Evolutionary conservation across 2,113 vertebrate genomes (phyloP), one percentile per base, ranked within the genome.

Genomic region (Anolis carolinensis): DNA sequence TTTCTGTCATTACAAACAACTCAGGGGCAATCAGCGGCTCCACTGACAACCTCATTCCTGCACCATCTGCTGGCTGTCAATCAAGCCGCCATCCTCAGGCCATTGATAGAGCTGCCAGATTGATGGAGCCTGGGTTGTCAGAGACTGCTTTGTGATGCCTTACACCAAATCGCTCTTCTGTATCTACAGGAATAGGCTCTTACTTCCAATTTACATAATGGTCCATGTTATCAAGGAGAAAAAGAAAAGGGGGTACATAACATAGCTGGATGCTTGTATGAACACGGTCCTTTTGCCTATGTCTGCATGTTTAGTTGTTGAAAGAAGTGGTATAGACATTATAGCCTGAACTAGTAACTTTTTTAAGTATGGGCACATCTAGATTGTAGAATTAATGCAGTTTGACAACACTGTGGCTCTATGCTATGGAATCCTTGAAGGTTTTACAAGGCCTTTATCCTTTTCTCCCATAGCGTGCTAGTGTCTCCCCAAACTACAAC

Each of bases 61-160:
- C 89, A 94, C 96, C 97, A 97, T 96, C 97, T 96, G 97, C 96
- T 95, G 93, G 96, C 96, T 97, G 97, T 97, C 96, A 97, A 94
- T 97, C 97, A 96, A 94, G 89, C 91, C 77, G 83, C 95, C 95
- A 88, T 97, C 97, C 95, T 78, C 91, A 93, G 96, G 97, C 96
- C 97, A 96, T 96, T 94, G 94, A 96, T 93, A 94, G 95, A 96
- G 93, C 93, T 96, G 95, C 96, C 95, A 93, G 90, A 87, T 84
- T 95, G 92, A 95, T 95, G 94, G 96, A 97, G 92, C 95, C 92
- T 90, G 95, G 92, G 93, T 94, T 95, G 96, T 97, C 96, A 97
- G 89, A 81, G 73, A 79, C 70, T 67, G 32, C 85, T 83, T 88
- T 44, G 81, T 89, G 91, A 87, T 52, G 62, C 81, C 48, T 63